Conservation (phyloP, 2,797 vertebrate species). For the Nannoperca obscura region DNA sequence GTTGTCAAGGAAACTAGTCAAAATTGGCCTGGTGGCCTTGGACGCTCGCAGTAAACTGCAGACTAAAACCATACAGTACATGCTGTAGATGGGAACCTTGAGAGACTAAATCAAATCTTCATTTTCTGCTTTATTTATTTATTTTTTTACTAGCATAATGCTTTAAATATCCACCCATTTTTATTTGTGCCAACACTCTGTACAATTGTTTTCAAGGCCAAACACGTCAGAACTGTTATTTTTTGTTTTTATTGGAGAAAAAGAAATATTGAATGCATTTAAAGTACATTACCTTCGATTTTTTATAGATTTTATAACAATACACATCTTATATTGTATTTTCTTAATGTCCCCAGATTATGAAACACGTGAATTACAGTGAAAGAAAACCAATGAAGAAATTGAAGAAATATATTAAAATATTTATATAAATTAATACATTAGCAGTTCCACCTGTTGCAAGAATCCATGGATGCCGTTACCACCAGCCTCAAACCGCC, state of each 20-base stretch:
- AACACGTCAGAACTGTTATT: not conserved
- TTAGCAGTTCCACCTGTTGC: not conserved
- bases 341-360: not conserved
- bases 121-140: conserved; percentile 5
- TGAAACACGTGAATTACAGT: no score
- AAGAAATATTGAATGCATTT: not conserved
- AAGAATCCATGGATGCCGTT: not conserved
- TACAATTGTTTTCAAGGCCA: not conserved
- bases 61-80: conserved; percentile 40
- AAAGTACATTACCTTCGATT: no score
- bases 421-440: not conserved
- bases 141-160: not conserved
- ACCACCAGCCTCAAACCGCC: no score
- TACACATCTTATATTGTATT: not conserved
- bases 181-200: not conserved
- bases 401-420: not conserved
- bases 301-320: not conserved
- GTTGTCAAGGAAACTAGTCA: conserved; percentile 80
- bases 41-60: conserved; percentile 42
- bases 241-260: not conserved
- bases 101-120: conserved; percentile 24
- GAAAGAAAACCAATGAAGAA: not conserved
- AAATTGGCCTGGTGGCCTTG: conserved; percentile 55
- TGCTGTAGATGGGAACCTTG: conserved; percentile 12
- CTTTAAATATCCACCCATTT: not conserved